Conservation (phyloP, 2,888 invertebrate species). For the Polietes domitor region DNA sequence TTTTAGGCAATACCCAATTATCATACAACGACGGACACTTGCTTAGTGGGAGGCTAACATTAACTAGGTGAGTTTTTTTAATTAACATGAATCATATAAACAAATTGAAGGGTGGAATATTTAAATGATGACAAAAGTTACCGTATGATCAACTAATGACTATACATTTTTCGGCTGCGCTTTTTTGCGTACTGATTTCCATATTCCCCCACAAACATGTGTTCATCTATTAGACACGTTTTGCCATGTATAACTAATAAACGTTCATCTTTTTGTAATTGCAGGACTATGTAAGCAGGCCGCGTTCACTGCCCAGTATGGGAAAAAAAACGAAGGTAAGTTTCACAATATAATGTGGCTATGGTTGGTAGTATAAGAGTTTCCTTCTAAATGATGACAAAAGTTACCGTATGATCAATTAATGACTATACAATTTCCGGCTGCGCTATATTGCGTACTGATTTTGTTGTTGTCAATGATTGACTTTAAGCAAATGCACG, state of each 20-base stretch:
- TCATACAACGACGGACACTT: too few species aligned
- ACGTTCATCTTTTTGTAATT: too few species aligned
- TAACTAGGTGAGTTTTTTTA: too few species aligned
- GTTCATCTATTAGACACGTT: neutral
- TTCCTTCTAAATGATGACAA: constrained; percentile 68
- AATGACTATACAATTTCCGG: constrained; percentile 68
- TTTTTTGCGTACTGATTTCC: constrained; percentile 62
- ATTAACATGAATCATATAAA: too few species aligned
- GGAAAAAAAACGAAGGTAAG: too few species aligned
- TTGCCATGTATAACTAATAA: neutral
- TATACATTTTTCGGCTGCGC: constrained; percentile 64
- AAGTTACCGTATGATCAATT: constrained; percentile 72
- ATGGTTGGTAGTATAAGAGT: neutral
- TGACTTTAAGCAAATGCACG: too few species aligned
- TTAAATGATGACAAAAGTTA: constrained; percentile 66
- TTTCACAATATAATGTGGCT: too few species aligned
- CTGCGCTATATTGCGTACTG: constrained; percentile 70
- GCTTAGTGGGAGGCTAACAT: too few species aligned
- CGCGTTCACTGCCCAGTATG: too few species aligned
- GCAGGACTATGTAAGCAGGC: too few species aligned
- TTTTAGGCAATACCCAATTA: too few species aligned
- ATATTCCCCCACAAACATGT: neutral
- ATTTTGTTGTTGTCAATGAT: constrained; percentile 38
- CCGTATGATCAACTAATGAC: constrained; percentile 67
- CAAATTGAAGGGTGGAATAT: too few species aligned